Evolutionary conservation across 2,797 vertebrate species (phyloP), one percentile per base, ranked within the genome.

Genomic region (Hirundo rustica): DNA sequence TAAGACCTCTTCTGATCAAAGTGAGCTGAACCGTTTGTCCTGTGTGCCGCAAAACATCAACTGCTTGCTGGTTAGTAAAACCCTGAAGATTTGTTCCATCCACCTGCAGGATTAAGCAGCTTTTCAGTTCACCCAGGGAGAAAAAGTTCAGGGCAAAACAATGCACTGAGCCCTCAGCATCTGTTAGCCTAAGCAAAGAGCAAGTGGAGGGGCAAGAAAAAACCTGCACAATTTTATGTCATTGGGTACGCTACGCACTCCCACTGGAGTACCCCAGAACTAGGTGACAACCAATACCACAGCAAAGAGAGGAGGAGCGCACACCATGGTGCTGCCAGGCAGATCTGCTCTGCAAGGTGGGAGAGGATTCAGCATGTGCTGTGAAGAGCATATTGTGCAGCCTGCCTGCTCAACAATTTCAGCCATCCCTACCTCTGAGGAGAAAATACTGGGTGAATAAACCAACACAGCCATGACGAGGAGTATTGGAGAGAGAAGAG

Each of bases 1-100:
- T 98, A 89, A 97, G 96, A 38, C 98, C 98, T 70, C 98, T 98
- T 57, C 99, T 98, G 93, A 99, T 97, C 82, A 99, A 98, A 65
- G 98, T 99, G 27, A 99, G 98, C 30, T 96, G 97, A 76, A 99
- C 99, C 0, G 98, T 99, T 95, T 99, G 99, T 78, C 99, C 98
- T 0, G 99, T 99, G 97, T 98, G 99, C 45, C 99, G 97, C 78
- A 99, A 96, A 54, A 99, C 98, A 3, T 99, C 99, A 88, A 99
- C 99, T 17, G 99, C 99, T 97, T 99, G 99, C 70, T 99, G 99
- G 96, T 99, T 99, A 93, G 99, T 99, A 98, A 98, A 99, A 74
- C 98, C 99, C 93, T 99, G 99, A 97, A 99, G 99, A 97, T 99
- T 98, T 85, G 98, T 98, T n/a, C 99, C 98, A 62, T 99, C 99